A percentile compares a stretch with the other conserved stretches of the same genome.
Evolutionary conservation across 1,140 invertebrate species (phyloP).

Genomic region (Papilio aristodemus): DNA sequence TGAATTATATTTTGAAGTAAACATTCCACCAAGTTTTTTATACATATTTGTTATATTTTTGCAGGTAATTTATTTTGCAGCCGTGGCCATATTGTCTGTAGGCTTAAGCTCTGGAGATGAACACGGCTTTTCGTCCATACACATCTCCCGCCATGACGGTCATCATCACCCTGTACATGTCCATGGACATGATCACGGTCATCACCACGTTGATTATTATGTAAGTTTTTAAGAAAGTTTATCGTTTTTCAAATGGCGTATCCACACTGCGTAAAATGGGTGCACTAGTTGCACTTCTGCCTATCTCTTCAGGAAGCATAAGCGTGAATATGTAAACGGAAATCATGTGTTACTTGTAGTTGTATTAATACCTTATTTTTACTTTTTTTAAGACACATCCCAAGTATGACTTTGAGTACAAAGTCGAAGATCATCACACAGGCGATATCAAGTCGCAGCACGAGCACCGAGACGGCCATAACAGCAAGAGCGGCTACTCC

Average conservation of each 20-base stretch:
- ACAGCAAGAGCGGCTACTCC: conserved; percentile 44
- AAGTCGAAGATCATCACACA: conserved; percentile 45
- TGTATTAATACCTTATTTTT: too few relatives aligned
- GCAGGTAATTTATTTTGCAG: conserved; percentile 62
- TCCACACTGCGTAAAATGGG: too few relatives aligned
- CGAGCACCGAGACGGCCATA: conserved; percentile 37
- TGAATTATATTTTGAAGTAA: background rate
- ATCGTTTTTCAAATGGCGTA: too few relatives aligned
- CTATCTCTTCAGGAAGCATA: too few relatives aligned
- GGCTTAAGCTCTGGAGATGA: background rate
- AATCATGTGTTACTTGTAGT: too few relatives aligned
- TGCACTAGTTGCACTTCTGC: too few relatives aligned
- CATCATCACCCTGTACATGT: conserved; percentile 37
- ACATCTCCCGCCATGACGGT: conserved; percentile 23
- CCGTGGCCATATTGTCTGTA: conserved; percentile 16
- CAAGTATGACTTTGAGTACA: conserved; percentile 46
- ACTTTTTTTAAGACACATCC: conserved; percentile 39
- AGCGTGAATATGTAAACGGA: too few relatives aligned
- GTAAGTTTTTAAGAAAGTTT: too few relatives aligned
- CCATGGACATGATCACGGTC: conserved; percentile 37
- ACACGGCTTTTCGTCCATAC: background rate
- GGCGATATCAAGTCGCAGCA: conserved; percentile 45
- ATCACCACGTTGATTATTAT: conserved; percentile 22
- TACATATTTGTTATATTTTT: background rate
- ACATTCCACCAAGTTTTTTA: background rate